Percentiles rank a stretch among this genome's conserved stretches.
phyloP scores from a whole-genome alignment of 2,888 invertebrate species.

The Dermolepida albohirtum region DNA sequence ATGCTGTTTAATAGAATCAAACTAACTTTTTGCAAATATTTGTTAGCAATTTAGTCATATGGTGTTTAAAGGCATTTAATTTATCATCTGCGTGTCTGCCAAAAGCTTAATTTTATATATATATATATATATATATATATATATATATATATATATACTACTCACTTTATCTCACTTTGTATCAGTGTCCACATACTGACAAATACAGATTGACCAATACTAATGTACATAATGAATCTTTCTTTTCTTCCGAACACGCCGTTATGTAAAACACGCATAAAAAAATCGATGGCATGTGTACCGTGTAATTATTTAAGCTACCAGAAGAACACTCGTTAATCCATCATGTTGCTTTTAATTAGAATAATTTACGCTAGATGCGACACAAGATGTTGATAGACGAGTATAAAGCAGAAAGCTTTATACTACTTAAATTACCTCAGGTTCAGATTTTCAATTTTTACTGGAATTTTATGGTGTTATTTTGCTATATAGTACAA shows the following conservation, averaged over 20 bases:
- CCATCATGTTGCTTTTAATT: slow-evolving; percentile 31
- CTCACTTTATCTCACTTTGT: slow-evolving; percentile 26
- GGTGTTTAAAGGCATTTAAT: slow-evolving; percentile 25
- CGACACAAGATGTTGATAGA: neutral
- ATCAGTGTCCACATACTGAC: neutral
- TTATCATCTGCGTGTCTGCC: slow-evolving; percentile 17
- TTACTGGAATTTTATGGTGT: too few species aligned
- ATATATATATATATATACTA: too few species aligned
- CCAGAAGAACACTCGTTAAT: slow-evolving; percentile 26
- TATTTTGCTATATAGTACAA: too few species aligned
- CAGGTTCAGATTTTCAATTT: too few species aligned
- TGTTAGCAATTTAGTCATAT: slow-evolving; percentile 25
- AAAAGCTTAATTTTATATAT: neutral
- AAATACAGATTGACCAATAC: slow-evolving; percentile 31
- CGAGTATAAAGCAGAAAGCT: too few species aligned
- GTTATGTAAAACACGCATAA: slow-evolving; percentile 24
- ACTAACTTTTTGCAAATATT: too few species aligned
- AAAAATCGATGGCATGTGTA: slow-evolving; percentile 18
- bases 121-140: too few species aligned
- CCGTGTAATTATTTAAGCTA: slow-evolving; percentile 31
- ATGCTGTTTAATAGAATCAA: too few species aligned
- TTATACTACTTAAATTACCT: too few species aligned
- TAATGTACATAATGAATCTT: slow-evolving; percentile 34
- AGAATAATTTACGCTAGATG: slow-evolving; percentile 17
- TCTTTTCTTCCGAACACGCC: slow-evolving; percentile 15